Evolutionary conservation across 1,140 invertebrate species (phyloP), one percentile per base, ranked within the genome.

Genomic region (Tribolium castaneum): DNA sequence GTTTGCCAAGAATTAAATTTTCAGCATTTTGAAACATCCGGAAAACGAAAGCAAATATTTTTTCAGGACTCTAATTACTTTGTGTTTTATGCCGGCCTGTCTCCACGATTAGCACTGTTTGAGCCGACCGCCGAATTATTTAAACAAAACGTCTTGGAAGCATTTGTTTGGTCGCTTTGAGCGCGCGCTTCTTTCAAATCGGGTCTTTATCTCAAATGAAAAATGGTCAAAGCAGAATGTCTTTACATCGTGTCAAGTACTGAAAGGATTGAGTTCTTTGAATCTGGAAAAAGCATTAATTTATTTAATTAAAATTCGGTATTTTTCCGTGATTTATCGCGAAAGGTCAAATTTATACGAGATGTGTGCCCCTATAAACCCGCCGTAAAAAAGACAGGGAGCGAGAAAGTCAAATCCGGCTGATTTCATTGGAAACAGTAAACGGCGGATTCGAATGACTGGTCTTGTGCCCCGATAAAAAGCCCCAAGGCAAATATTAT

Each of bases 341-440:
- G 14, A 6, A 66, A 66, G 56, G 56, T 59, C 75, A 76, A 70
- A 52, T 13, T 25, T 59, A 35, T 45, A 34, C 74, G 59, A 76
- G 66, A 45, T 45, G 39, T 76, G 70, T 76, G 75, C 56, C 4
- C 25, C 62, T 54, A 76, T 76, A 76, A 76, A 76, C 59, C 56
- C 45, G 52, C 51, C 75, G 75, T 76, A 76, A 76, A 76, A 66
- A 76, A 76, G 75, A 76, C 59, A 76, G 12, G 13, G 56, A 70
- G 66, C 66, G 75, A 76, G 70, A 76, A 76, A 76, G 75, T 76
- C 75, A 70, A 76, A 76, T 76, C 75, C 75, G 66, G 75, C 75
- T 70, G 75, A 76, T 76, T 76, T 76, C 75, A 76, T 76, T 76
- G 75, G 75, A 70, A 76, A 76, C 59, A 76, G 56, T 75, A 75